A percentile compares a stretch with the other conserved stretches of the same genome.
Evolutionary conservation across 2,113 vertebrate species (phyloP).

Genomic region (Galbula dea): DNA sequence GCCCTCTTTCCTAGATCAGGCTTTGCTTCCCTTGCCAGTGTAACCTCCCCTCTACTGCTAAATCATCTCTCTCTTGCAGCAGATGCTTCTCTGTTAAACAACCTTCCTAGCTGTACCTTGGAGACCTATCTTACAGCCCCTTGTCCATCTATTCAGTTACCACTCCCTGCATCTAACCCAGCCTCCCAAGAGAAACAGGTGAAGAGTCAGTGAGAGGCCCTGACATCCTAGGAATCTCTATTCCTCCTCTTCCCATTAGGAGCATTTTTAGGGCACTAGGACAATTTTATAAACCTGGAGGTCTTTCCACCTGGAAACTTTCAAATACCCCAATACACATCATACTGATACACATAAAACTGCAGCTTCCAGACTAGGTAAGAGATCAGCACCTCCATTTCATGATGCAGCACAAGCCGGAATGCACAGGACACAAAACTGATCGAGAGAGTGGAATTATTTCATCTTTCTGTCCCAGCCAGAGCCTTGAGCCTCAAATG

Average conservation of each 20-base stretch:
- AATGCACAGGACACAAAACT: neutral
- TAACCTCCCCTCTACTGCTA: neutral
- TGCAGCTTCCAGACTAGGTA: neutral
- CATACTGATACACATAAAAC: neutral
- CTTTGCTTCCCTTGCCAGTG: neutral
- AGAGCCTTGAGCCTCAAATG: conserved; percentile 3
- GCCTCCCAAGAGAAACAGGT: neutral
- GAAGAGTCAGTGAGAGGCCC: neutral
- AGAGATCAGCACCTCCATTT: conserved; percentile 37
- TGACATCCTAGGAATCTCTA: neutral
- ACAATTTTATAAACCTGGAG: neutral
- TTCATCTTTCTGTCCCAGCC: conserved; percentile 9
- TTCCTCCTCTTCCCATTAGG: neutral
- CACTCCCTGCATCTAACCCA: neutral
- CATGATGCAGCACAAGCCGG: neutral
- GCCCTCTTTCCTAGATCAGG: neutral
- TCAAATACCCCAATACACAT: neutral
- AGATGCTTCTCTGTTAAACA: neutral
- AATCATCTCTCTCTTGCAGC: neutral
- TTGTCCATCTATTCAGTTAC: neutral
- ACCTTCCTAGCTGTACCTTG: neutral
- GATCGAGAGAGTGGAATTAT: neutral
- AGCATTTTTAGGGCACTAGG: neutral
- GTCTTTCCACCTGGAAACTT: neutral
- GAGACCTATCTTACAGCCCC: neutral